Percentiles rank a stretch among this genome's conserved stretches.
These are phyloP conservation scores for Struthio camelus DNA, from an alignment of 2,113 vertebrate genomes.

Conservation along the genomic window DNA sequence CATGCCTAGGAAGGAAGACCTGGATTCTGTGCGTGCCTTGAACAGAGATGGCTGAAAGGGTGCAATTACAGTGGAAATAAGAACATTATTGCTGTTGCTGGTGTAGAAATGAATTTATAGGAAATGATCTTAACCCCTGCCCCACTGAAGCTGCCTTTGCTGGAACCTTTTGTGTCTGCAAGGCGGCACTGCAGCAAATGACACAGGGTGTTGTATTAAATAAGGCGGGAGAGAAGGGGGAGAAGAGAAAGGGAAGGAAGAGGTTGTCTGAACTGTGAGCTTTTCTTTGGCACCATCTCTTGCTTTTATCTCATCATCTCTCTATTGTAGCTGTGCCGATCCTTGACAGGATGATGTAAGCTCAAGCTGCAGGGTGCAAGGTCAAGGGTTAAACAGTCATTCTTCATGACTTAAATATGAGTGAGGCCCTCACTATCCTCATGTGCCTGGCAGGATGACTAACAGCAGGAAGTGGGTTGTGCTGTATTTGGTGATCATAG, in stretches of 20 bases:
- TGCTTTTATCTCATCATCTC: background rate
- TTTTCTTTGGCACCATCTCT: background rate
- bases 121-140: background rate
- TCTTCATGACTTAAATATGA: background rate
- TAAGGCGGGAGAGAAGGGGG: background rate
- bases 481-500: background rate
- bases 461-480: background rate
- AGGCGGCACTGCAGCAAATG: background rate
- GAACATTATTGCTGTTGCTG: background rate
- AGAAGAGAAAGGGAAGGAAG: background rate
- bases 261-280: background rate
- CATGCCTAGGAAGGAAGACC: background rate
- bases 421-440: background rate
- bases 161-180: background rate
- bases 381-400: background rate
- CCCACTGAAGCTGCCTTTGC: background rate
- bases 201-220: background rate
- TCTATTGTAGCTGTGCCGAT: background rate
- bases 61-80: background rate
- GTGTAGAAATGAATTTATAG: background rate
- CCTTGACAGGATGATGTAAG: background rate
- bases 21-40: background rate
- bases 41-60: background rate
- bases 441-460: background rate
- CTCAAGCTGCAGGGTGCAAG: background rate